Evolutionary conservation across 2,113 vertebrate genomes (phyloP), one percentile per base, ranked within the genome.

Genomic region (Chloroceryle aenea): DNA sequence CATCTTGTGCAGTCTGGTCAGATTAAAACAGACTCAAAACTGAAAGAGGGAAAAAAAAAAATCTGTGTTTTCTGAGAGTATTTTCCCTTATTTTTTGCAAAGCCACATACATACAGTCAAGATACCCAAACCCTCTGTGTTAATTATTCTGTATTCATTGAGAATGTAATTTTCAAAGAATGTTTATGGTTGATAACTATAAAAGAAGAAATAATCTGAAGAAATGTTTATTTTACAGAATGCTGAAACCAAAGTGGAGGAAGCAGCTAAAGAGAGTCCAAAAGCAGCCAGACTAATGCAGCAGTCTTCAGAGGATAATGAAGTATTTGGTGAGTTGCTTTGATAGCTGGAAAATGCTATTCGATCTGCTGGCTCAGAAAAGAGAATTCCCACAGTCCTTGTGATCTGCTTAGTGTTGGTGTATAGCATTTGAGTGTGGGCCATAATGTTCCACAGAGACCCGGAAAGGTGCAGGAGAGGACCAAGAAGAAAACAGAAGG

Each of bases 261-360:
- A 95, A 64, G 12, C 53, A 26, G 71, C 47, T 52, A 96, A 88
- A 85, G 91, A 75, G 58, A 94, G 67, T 45, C 75, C 79, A 0
- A 88, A 81, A 32, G 45, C 82, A 87, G 76, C 61, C 67, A 91
- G 45, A 10, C 86, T 97, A 82, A 96, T 76, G 19, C 98, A 95
- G 23, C 98, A 98, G 61, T 53, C 97, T 77, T 98, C 98, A 5
- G 99, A 99, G 66, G 99, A 98, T 85, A 98, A 94, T 2, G 98
- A 99, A 82, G 99, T 99, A 93, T 99, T 99, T 56, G 99, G 99
- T 99, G 98, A 87, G 98, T 96, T 92, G 38, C 30, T n/a, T 0
- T 1, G 36, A 30, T 36, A 52, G 36, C 8, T 9, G 29, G 29
- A 34, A 52, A 64, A 30, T 15, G 7, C 30, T 80, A 17, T 10